Evolutionary conservation across 2,888 invertebrate species (phyloP).

Genomic region (Zhuqinia jingwanae): DNA sequence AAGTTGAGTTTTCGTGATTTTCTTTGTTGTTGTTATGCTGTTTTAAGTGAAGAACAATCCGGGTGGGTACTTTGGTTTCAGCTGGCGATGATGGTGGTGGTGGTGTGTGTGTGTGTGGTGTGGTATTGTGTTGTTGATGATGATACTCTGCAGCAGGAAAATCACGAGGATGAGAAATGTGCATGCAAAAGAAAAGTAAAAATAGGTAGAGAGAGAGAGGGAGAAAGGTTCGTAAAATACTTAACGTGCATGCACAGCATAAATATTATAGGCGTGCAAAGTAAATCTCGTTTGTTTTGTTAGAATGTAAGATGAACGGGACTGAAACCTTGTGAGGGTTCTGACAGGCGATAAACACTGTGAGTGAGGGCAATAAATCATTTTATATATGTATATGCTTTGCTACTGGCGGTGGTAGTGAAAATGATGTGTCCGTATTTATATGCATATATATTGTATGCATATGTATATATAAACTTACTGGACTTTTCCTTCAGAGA

Average conservation of each 20-base stretch:
- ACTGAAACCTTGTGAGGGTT: conserved; percentile 53
- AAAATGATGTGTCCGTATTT: background rate
- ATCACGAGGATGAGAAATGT: conserved; percentile 60
- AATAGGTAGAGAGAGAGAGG: background rate
- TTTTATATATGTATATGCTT: too few relatives aligned
- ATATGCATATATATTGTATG: too few relatives aligned
- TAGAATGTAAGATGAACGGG: conserved; percentile 9
- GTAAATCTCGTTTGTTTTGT: background rate
- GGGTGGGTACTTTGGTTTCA: conserved; percentile 27
- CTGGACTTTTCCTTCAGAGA: background rate
- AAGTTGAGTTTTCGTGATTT: background rate
- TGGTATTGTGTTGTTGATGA: background rate
- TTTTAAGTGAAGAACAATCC: conserved; percentile 6
- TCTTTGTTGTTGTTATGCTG: too few relatives aligned
- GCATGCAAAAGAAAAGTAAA: conserved; percentile 54
- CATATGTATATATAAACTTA: too few relatives aligned
- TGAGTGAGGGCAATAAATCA: conserved; percentile 76
- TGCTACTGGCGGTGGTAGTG: background rate
- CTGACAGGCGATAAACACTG: conserved; percentile 71
- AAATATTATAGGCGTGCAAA: background rate
- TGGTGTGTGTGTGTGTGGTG: background rate
- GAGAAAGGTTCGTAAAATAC: background rate
- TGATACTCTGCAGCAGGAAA: conserved; percentile 34
- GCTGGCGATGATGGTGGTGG: conserved; percentile 1
- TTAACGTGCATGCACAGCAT: conserved; percentile 8